Evolutionary conservation across 2,797 vertebrate species (phyloP).

Genomic region (Sternotherus odoratus): DNA sequence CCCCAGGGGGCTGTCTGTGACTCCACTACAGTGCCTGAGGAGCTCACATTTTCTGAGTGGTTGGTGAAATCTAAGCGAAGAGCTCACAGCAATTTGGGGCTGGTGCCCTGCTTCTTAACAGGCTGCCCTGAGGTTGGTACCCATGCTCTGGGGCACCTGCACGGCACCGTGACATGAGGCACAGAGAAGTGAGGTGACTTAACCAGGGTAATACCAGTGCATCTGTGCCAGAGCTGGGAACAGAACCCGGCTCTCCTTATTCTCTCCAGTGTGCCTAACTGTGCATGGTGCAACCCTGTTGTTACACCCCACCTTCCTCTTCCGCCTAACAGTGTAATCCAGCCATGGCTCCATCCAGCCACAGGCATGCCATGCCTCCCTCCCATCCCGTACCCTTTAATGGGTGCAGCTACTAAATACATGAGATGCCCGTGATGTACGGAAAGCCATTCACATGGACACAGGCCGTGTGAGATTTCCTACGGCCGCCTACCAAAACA

Average conservation of each 20-base stretch:
- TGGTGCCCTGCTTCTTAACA: neutral
- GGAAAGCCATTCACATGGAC: neutral
- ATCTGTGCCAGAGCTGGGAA: neutral
- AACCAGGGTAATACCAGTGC: neutral
- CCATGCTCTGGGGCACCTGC: neutral
- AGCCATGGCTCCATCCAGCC: neutral
- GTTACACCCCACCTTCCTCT: neutral
- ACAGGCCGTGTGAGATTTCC: rapidly evolving
- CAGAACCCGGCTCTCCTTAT: neutral
- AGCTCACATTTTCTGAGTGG: neutral
- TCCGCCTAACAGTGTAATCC: neutral
- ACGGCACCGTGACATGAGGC: neutral
- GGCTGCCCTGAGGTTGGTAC: too few species aligned
- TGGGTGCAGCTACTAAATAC: rapidly evolving
- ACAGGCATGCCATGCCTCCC: neutral
- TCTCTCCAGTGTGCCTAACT: neutral
- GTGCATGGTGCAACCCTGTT: too few species aligned
- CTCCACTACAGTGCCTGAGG: neutral
- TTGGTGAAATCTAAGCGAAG: neutral
- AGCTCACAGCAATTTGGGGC: neutral
- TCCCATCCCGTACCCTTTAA: neutral
- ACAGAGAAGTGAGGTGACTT: neutral
- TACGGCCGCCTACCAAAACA: neutral
- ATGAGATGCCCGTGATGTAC: neutral
- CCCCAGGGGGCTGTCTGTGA: neutral